These are phyloP conservation scores for Colistium nudipinnis DNA, from an alignment of 2,113 vertebrate species.

Conservation along the genomic window DNA sequence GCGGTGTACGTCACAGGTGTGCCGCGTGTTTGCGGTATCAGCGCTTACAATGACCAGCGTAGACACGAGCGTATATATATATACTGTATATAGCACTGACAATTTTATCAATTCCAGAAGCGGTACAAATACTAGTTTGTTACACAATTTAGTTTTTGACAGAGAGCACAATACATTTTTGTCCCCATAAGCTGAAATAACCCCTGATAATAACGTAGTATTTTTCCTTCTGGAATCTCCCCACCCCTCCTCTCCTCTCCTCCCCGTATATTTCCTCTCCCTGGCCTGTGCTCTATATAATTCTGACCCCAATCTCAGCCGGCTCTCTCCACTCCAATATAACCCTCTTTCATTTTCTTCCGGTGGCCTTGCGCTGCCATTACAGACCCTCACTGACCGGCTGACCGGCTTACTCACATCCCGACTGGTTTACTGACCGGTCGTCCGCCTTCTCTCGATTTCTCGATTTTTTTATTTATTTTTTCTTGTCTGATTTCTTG, in stretches of 20 bases:
- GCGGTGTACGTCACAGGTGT: background rate
- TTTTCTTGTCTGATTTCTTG: background rate
- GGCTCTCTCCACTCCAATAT: conserved; percentile 37
- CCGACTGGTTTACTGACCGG: conserved; percentile 15
- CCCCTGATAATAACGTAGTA: background rate
- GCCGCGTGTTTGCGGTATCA: background rate
- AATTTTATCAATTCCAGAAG: too few species aligned
- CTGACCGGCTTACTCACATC: conserved; percentile 12
- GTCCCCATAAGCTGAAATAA: background rate
- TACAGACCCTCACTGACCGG: conserved; percentile 30
- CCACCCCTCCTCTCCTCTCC: background rate
- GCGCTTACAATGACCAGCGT: background rate
- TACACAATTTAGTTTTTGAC: background rate
- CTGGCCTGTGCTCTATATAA: conserved; percentile 50
- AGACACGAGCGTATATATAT: background rate
- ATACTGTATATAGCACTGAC: background rate
- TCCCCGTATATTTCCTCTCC: conserved; percentile 36
- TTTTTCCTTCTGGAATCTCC: background rate
- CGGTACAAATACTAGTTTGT: too few species aligned
- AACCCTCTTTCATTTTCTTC: conserved; percentile 51
- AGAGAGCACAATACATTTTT: background rate
- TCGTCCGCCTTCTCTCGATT: conserved; percentile 1
- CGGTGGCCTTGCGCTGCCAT: conserved; percentile 42
- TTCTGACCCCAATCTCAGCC: conserved; percentile 62
- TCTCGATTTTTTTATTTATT: background rate